Evolutionary conservation across 1,140 invertebrate genomes (phyloP).

Genomic region (Vanessa atalanta): DNA sequence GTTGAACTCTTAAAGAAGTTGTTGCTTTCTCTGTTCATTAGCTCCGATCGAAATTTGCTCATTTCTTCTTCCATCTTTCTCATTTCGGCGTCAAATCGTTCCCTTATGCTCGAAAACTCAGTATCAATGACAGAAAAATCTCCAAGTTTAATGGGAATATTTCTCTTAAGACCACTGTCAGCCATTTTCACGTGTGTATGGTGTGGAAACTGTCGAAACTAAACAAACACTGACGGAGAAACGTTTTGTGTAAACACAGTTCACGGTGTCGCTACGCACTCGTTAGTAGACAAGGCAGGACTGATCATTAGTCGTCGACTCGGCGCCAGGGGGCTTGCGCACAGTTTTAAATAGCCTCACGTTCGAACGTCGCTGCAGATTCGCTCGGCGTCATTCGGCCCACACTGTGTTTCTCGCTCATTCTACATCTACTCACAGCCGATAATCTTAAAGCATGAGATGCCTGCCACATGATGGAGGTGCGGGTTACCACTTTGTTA

Average conservation of each 20-base stretch:
- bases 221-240: slow-evolving; percentile 73
- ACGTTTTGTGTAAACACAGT: slow-evolving; percentile 74
- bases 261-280: slow-evolving; percentile 68
- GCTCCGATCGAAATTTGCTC: slow-evolving; percentile 95
- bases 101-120: slow-evolving; percentile 97
- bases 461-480: slow-evolving; percentile 46
- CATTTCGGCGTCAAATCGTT: slow-evolving; percentile 98
- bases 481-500: slow-evolving; percentile 52
- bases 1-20: slow-evolving; percentile 93
- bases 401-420: slow-evolving; percentile 78
- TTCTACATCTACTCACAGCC: slow-evolving; percentile 63
- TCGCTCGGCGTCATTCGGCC: slow-evolving; percentile 74
- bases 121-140: slow-evolving; percentile 97
- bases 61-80: slow-evolving; percentile 99
- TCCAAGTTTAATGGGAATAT: slow-evolving; percentile 96
- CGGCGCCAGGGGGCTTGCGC: slow-evolving; percentile 79
- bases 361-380: slow-evolving; percentile 64
- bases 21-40: slow-evolving; percentile 95
- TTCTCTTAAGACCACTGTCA: slow-evolving; percentile 89
- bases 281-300: slow-evolving; percentile 69
- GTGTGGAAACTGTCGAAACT: slow-evolving; percentile 66
- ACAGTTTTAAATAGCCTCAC: slow-evolving; percentile 81
- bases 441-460: slow-evolving; percentile 47
- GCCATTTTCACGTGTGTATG: slow-evolving; percentile 83
- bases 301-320: slow-evolving; percentile 79